Base-by-base conservation (phyloP, 2,113 vertebrate genomes). In the Gymnorhina tibicen region DNA sequence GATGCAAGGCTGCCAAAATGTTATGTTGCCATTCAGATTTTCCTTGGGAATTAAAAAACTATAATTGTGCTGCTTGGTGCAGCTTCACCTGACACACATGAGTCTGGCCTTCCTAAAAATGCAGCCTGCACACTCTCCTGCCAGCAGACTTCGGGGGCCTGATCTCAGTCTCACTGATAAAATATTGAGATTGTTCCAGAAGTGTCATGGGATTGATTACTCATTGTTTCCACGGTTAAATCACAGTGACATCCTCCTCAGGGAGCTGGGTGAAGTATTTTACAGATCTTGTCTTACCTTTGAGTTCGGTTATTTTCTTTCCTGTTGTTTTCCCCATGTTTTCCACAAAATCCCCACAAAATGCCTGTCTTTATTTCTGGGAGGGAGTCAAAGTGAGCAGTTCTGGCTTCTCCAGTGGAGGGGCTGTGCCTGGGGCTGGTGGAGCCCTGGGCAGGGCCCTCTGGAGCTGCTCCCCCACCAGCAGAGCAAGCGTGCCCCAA, bases 391-490 rank as follows among this genome's bases (percentile, higher is more conserved):
- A 60, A 73, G 28, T 8, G 59, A 60, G 78, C 44, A 67, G 74
- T 35, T 89, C 55, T 84, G 60, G 27, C 63, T 52, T 68, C 22
- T 52, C 33, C 11, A 13, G 32, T 26, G 33, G 46, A 68, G 33
- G 6, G 41, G 16, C 28, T 41, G 56, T 62, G n/a, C 15, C 49
- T 37, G 33, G 68, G 33, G 33, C 23, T 56, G 70, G 10, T 35
- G 37, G 56, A 47, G 16, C 16, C 18, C 27, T 27, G 5, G 20
- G 19, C 22, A 8, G 20, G 0, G 8, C 23, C 22, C 4, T 1
- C 37, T 44, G 42, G 50, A 69, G 30, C 77, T 66, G 64, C n/a
- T 63, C 28, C 7, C 2, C 27, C 11, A 63, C 4, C 2, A 1
- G 55, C 55, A 83, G 69, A 56, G 37, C 52, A 32, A 41, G 23